These are phyloP conservation scores for Physeter macrocephalus DNA, from an alignment of 2,113 vertebrate genomes.

Conservation along the genomic window DNA sequence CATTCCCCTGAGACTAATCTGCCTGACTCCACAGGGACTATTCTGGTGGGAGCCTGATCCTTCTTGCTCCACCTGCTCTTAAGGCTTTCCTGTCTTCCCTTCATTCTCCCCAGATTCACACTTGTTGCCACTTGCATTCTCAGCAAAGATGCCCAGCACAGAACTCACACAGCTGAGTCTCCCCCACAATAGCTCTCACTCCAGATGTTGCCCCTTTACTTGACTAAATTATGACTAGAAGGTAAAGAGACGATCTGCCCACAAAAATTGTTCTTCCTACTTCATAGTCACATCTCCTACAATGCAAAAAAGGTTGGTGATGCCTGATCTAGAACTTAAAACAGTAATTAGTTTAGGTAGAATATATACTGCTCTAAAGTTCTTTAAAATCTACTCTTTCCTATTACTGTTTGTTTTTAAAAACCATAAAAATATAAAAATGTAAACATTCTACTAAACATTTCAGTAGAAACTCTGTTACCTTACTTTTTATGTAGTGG, in stretches of 20 bases:
- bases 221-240: background rate
- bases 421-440: conserved; percentile 56
- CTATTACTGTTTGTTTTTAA: conserved; percentile 33
- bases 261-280: background rate
- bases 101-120: background rate
- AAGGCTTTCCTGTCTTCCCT: background rate
- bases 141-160: background rate
- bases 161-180: background rate
- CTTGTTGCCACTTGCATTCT: background rate
- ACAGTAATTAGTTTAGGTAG: conserved; percentile 23
- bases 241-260: background rate
- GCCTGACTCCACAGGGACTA: background rate
- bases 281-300: background rate
- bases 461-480: conserved; percentile 23
- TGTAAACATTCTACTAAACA: conserved; percentile 46
- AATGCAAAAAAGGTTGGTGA: background rate
- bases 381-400: conserved; percentile 27
- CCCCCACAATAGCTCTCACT: background rate
- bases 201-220: background rate
- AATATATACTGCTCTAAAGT: background rate
- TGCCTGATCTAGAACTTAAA: conserved; percentile 46
- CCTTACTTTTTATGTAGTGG: conserved; percentile 2
- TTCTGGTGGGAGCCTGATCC: background rate
- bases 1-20: background rate
- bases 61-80: background rate